Evolutionary conservation across 2,888 invertebrate genomes (phyloP), one percentile per base, ranked within the genome.

Genomic region (Caenorhabditis sp.): DNA sequence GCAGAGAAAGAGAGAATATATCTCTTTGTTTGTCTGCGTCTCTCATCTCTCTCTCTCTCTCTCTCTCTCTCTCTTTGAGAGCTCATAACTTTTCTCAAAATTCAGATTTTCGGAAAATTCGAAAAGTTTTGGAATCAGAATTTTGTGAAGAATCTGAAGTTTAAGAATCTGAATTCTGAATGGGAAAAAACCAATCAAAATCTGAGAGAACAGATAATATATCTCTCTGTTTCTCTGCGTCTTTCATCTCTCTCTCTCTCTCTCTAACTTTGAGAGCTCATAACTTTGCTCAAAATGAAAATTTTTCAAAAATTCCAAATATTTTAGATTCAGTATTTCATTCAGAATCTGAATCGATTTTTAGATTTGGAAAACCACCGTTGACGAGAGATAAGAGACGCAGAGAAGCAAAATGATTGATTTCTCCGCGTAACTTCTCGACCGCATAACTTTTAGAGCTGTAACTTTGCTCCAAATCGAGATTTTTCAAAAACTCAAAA

Each of bases 281-380:
- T 50, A 50, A 50, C 50, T 50, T 50, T 50, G 50, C 50, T 50
- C 50, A 50, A 50, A 50, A 50, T 50, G 8, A 5, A 8, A 14
- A 14, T 56, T 56, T 56, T 56, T 56, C 12, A 21, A 21, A 31
- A 31, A 31, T 31, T 31, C 10, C 31, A 31, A 31, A 31, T 7
- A 31, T 31, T 31, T 31, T 10, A 10, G 31, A 31, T 38, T 20
- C 43, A 14, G 14, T 21, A 21, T 25, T 59, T 23, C 31, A n/a
- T n/a, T n/a, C n/a, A n/a, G n/a, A n/a, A n/a, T 43, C 4, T 5
- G 31, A 90, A 53, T 82, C 81, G 21, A 97, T 93, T 97, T 97
- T 99, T 89, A n/a, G n/a, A n/a, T n/a, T n/a, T n/a, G n/a, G n/a
- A n/a, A n/a, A n/a, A n/a, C n/a, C n/a, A n/a, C n/a, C n/a, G n/a